phyloP scores from a whole-genome alignment of 2,888 invertebrate species.

The Protonemura montana region DNA sequence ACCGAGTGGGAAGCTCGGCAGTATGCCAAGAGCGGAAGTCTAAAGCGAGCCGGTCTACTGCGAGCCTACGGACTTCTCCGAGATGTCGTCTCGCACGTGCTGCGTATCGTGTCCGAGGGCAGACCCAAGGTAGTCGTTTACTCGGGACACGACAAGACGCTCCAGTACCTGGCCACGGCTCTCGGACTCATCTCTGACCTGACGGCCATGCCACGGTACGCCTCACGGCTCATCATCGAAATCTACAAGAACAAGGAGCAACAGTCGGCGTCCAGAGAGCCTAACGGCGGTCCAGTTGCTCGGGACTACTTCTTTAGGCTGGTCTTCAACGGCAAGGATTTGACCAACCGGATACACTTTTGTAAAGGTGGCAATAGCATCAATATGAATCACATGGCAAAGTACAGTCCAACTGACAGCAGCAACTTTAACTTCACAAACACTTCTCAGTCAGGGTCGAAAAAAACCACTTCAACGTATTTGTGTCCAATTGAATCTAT shows the following conservation, averaged over 20 bases:
- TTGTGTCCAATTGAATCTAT: constrained; percentile 88
- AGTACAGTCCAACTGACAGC: constrained; percentile 39
- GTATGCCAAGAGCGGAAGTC: constrained; percentile 67
- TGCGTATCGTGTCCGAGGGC: constrained; percentile 79
- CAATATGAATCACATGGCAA: constrained; percentile 42
- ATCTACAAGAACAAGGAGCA: constrained; percentile 71
- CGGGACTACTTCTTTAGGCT: constrained; percentile 83
- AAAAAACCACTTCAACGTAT: constrained; percentile 57
- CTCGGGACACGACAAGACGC: constrained; percentile 91
- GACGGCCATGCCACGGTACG: constrained; percentile 79
- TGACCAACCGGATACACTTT: constrained; percentile 82
- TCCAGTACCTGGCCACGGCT: constrained; percentile 83
- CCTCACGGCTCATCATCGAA: constrained; percentile 86
- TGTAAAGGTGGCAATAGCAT: constrained; percentile 69
- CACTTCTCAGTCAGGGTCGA: constrained; percentile 37
- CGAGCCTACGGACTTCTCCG: constrained; percentile 84
- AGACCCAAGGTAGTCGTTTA: constrained; percentile 79
- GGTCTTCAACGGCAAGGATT: constrained; percentile 85
- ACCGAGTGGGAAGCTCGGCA: constrained; percentile 81
- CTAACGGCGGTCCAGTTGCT: constrained; percentile 58
- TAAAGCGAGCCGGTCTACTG: constrained; percentile 73
- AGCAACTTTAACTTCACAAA: constrained; percentile 31
- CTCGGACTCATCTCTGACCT: constrained; percentile 71
- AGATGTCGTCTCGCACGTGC: constrained; percentile 82
- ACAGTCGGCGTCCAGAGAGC: constrained; percentile 39